Base-by-base conservation (phyloP, 1,140 invertebrate genomes). In the Tetragnatha versicolor region DNA sequence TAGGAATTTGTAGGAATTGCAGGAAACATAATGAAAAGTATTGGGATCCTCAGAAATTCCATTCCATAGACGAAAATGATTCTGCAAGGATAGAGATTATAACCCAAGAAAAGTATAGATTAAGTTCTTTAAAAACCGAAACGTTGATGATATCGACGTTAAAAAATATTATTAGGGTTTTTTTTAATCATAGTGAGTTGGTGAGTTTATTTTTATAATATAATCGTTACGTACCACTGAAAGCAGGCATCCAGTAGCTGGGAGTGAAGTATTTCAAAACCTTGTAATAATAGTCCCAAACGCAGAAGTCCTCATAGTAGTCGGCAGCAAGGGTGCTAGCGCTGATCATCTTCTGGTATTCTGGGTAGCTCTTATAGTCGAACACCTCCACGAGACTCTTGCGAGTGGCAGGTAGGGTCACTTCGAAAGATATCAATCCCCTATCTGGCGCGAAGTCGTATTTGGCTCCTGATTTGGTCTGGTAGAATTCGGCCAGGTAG, bases 231-330 rank as follows among this genome's bases (percentile, higher is more conserved):
- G 2, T 58, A 79, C 80, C 60, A 47, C 20, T 72, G 17, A 81
- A 79, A 3, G 80, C 17, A n/a, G 77, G 76, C 20, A 81, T 1
- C 66, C 68, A 79, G 27, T 47, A 66, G 14, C 49, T 76, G 6
- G 58, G 47, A 7, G 65, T 53, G 10, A 81, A 68, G 31, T 72
- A 81, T 3, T 76, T 68, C 42, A 55, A 55, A 25, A 61, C 39
- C 22, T 66, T 72, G n/a, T 81, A 81, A 29, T 81, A 81, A 2
- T 27, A 55, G 51, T 81, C 80, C 80, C 80, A 81, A 9, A 81
- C 42, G 47, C 73, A 78, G 60, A 79, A 81, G 35, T 81, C 80
- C 31, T 75, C 80, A 7, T 72, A 79, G 68, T 68, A 63, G 14
- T 79, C 63, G 29, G 35, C n/a, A 2, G 35, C 20, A 33, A 76